Evolutionary conservation across 64 coral and sea anemone species (phyloP).

Genomic region (Montipora efflorescens): DNA sequence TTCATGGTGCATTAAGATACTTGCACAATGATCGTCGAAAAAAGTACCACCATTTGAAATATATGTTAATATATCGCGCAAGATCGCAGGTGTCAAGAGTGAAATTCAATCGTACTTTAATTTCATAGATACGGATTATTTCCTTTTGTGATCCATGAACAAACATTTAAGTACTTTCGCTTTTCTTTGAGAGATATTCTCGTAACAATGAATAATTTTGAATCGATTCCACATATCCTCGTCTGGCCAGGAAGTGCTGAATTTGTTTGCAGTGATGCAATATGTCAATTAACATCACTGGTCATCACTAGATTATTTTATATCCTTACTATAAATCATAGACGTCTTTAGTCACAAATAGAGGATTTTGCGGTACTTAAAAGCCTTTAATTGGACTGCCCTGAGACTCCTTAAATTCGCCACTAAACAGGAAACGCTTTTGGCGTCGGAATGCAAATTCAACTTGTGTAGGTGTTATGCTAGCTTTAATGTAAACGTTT

Average conservation of each 20-base stretch:
- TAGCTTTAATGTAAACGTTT: neutral
- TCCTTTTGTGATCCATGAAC: neutral
- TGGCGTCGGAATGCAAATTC: slow-evolving; percentile 42
- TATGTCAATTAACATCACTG: neutral
- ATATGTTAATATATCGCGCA: neutral
- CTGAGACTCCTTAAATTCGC: neutral
- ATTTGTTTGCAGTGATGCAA: slow-evolving; percentile 12
- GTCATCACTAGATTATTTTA: neutral
- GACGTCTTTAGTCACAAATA: neutral
- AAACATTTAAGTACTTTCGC: neutral
- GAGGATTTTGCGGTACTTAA: neutral
- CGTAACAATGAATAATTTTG: neutral
- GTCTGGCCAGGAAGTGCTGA: neutral
- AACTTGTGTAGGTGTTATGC: neutral
- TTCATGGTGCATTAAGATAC: too few relatives aligned
- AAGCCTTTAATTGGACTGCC: neutral
- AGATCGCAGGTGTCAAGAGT: neutral
- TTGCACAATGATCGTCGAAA: too few relatives aligned
- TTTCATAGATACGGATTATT: neutral
- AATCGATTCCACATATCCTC: neutral
- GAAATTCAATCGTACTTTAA: neutral
- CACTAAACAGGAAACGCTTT: neutral
- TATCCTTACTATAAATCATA: neutral
- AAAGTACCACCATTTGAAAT: neutral
- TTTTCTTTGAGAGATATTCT: neutral